These are phyloP conservation scores for Anisognathus igniventris DNA, from an alignment of 2,797 vertebrate genomes.

Conservation along the genomic window DNA sequence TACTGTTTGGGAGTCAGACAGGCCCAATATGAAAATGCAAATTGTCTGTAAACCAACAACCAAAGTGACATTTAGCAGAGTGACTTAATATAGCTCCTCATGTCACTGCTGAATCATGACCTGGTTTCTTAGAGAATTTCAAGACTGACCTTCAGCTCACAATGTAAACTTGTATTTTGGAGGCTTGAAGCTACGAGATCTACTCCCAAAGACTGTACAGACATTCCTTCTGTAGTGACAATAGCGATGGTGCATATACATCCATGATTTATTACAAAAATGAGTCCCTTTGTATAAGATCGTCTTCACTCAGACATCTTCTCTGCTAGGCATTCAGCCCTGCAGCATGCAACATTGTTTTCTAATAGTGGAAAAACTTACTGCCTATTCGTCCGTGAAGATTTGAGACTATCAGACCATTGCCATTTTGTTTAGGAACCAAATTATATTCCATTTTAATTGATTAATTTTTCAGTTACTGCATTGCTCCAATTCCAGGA, in stretches of 20 bases:
- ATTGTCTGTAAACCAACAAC: neutral
- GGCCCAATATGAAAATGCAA: neutral
- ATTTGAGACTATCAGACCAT: neutral
- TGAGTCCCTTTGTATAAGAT: neutral
- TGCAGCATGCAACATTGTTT: neutral
- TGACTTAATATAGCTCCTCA: neutral
- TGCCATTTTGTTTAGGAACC: constrained; percentile 42
- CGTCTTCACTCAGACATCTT: neutral
- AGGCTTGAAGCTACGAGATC: neutral
- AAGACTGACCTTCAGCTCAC: neutral
- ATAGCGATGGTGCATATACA: neutral
- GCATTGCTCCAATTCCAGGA: constrained; percentile 31
- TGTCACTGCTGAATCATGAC: neutral
- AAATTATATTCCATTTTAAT: constrained; percentile 36
- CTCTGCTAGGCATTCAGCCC: neutral
- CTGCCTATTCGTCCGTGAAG: neutral
- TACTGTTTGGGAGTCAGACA: neutral
- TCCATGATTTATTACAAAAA: neutral
- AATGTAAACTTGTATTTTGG: neutral
- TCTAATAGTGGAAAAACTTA: neutral
- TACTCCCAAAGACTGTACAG: neutral
- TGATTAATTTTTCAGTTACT: constrained; percentile 44
- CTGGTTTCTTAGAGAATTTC: neutral
- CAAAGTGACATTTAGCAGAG: neutral
- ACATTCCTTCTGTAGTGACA: neutral